Conservation (phyloP, 2,113 vertebrate species). For the Peromyscus californicus region DNA sequence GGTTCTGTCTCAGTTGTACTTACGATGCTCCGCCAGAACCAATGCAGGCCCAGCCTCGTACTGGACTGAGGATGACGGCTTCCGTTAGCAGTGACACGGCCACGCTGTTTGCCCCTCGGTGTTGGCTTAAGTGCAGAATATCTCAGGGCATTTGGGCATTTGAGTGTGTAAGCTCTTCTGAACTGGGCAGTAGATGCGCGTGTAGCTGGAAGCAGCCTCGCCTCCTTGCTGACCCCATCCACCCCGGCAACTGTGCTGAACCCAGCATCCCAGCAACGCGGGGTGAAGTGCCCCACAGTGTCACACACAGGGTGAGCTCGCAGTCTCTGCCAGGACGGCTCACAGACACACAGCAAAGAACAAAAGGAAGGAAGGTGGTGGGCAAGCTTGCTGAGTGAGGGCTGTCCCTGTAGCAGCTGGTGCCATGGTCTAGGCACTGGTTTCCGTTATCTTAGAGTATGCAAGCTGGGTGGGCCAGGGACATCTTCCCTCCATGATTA, state of each 20-base stretch:
- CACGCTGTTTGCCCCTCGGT: neutral
- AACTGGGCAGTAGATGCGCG: neutral
- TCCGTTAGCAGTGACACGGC: neutral
- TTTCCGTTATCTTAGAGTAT: neutral
- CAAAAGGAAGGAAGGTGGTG: constrained; percentile 55
- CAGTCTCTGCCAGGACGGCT: neutral
- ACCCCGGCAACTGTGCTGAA: neutral
- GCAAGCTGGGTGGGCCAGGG: neutral
- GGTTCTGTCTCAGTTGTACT: neutral
- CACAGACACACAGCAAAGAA: constrained; percentile 63
- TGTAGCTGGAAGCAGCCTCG: neutral
- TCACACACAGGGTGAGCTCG: constrained; percentile 77
- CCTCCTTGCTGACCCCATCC: neutral
- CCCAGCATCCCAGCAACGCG: fast-evolving
- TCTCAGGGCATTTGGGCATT: neutral
- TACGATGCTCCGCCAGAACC: neutral
- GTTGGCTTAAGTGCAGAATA: neutral
- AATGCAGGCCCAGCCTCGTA: neutral
- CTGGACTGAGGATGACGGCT: neutral
- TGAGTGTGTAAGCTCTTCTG: neutral
- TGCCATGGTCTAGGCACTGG: neutral
- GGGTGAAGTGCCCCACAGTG: constrained; percentile 9
- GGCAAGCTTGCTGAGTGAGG: neutral
- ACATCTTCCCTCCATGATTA: neutral
- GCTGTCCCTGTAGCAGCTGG: neutral